phyloP scores from a whole-genome alignment of 92 coral and sea anemone genomes.

The Pocillopora grandis region DNA sequence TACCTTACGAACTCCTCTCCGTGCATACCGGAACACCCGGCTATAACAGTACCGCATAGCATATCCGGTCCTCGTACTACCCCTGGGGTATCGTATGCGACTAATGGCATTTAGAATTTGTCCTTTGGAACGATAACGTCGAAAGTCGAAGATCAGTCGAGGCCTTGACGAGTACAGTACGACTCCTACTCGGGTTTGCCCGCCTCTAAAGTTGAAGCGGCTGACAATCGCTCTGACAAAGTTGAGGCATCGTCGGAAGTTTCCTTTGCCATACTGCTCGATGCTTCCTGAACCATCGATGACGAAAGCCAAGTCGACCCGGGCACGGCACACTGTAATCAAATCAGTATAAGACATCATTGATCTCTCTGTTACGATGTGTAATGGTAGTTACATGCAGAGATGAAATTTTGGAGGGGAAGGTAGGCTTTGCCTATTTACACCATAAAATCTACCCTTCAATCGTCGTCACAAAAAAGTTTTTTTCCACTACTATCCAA shows the following conservation, averaged over 20 bases:
- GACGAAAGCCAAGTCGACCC: constrained; percentile 68
- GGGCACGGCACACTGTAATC: constrained; percentile 49
- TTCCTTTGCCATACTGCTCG: constrained; percentile 54
- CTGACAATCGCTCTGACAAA: constrained; percentile 43
- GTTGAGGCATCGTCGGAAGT: constrained; percentile 66
- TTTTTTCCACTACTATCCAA: too few species aligned
- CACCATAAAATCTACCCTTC: too few species aligned
- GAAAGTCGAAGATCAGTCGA: constrained; percentile 45
- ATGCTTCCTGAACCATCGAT: constrained; percentile 76
- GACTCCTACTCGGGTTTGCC: constrained; percentile 21
- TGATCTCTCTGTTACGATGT: too few species aligned
- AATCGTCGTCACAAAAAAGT: too few species aligned
- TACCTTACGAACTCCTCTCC: constrained; percentile 58
- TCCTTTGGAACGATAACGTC: constrained; percentile 31
- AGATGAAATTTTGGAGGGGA: too few species aligned
- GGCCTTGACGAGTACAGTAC: constrained; percentile 32
- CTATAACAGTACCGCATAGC: constrained; percentile 47
- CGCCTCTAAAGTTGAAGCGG: not conserved
- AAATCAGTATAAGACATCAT: too few species aligned
- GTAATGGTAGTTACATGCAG: too few species aligned
- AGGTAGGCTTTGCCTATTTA: too few species aligned
- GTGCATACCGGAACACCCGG: constrained; percentile 47
- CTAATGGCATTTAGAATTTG: constrained; percentile 36
- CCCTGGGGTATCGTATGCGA: constrained; percentile 63
- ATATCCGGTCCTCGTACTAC: constrained; percentile 61